phyloP scores from a whole-genome alignment of 2,113 vertebrate species.

The Colinus virginianus region DNA sequence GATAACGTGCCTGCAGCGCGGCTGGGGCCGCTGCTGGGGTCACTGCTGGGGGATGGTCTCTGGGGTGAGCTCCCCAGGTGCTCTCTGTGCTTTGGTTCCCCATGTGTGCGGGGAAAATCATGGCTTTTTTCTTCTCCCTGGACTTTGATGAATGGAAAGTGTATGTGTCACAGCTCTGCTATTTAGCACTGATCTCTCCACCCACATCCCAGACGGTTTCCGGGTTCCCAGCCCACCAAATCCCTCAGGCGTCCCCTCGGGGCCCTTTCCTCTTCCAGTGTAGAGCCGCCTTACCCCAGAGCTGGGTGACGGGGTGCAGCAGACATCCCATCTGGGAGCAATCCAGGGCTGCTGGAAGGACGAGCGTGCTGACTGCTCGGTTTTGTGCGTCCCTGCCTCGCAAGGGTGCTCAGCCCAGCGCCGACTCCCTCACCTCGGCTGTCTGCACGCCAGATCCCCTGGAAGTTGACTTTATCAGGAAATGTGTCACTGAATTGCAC shows the following conservation, averaged over 20 bases:
- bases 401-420: slow-evolving; percentile 50
- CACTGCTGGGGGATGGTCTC: neutral
- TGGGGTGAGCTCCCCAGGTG: neutral
- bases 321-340: slow-evolving; percentile 66
- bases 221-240: slow-evolving; percentile 78
- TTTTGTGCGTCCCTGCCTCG: slow-evolving; percentile 36
- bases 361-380: slow-evolving; percentile 32
- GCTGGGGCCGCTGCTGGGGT: neutral
- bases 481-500: slow-evolving; percentile 38
- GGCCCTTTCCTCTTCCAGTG: slow-evolving; percentile 74
- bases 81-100: slow-evolving; percentile 61
- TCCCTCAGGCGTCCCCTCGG: slow-evolving; percentile 76
- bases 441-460: slow-evolving; percentile 65
- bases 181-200: slow-evolving; percentile 71
- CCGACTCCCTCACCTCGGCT: slow-evolving; percentile 44
- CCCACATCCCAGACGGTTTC: slow-evolving; percentile 81
- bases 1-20: neutral
- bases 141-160: slow-evolving; percentile 78
- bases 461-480: slow-evolving; percentile 63
- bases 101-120: slow-evolving; percentile 49
- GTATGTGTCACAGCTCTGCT: slow-evolving; percentile 73
- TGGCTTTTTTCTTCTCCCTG: slow-evolving; percentile 16
- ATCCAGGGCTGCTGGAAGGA: slow-evolving; percentile 41
- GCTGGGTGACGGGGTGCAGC: slow-evolving; percentile 52
- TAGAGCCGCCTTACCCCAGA: slow-evolving; percentile 71